Evolutionary conservation across 2,888 invertebrate species (phyloP).

Genomic region (Philaethria dido): DNA sequence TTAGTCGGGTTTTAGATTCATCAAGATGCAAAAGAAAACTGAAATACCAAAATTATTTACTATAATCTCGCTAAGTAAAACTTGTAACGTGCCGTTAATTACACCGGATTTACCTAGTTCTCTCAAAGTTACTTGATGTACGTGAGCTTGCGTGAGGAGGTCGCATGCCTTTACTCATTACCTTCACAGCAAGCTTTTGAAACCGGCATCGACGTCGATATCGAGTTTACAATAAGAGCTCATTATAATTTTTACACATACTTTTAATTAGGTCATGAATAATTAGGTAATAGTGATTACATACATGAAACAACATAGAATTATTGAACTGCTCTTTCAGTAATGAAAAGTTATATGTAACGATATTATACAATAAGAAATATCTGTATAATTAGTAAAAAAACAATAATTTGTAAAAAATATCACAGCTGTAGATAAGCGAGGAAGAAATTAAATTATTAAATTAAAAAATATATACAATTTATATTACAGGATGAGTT

Average conservation of each 20-base stretch:
- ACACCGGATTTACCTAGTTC: constrained; percentile 19
- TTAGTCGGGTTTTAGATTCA: too few species aligned
- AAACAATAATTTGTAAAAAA: too few species aligned
- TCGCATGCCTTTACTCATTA: constrained; percentile 34
- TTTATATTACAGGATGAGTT: constrained; percentile 68
- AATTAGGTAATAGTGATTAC: constrained; percentile 1
- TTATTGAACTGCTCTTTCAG: not conserved
- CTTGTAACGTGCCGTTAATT: constrained; percentile 13
- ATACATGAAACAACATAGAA: not conserved
- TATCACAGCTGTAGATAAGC: too few species aligned
- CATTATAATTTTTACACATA: constrained; percentile 4
- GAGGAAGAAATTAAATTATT: not conserved
- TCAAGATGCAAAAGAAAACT: too few species aligned
- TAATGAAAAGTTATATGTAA: not conserved
- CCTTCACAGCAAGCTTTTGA: constrained; percentile 22
- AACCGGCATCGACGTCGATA: constrained; percentile 8
- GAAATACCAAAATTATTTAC: too few species aligned
- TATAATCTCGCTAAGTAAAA: not conserved
- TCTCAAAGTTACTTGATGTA: constrained; percentile 16
- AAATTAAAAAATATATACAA: not conserved
- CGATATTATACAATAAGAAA: too few species aligned
- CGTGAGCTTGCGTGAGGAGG: constrained; percentile 31
- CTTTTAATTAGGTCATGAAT: constrained; percentile 16
- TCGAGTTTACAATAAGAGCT: constrained; percentile 7
- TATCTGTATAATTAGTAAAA: too few species aligned